Percentiles rank a stretch among this genome's conserved stretches.
Conservation (phyloP, 2,888 invertebrate genomes). For the Crioceris asparagi region DNA sequence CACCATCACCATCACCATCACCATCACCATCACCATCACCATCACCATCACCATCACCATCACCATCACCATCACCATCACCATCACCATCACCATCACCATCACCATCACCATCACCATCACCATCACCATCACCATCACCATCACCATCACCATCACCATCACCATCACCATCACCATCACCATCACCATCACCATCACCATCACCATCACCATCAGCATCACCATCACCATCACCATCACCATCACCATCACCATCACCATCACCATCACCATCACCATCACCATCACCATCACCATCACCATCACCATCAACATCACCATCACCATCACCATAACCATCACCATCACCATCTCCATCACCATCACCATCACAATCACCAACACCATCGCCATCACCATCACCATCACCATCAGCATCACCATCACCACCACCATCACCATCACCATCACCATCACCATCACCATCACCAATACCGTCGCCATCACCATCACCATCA, state of each 20-base stretch:
- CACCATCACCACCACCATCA: slow-evolving; percentile 1
- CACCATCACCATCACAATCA: no score
- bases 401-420: slow-evolving; percentile 2
- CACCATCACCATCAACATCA: slow-evolving; percentile 2
- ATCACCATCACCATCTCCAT: no score
- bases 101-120: slow-evolving; percentile 1
- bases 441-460: slow-evolving; percentile 1
- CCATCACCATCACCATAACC: no score
- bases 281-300: slow-evolving; percentile 2
- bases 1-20: background rate
- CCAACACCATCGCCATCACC: background rate
- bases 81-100: background rate
- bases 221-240: slow-evolving; percentile 1
- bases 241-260: slow-evolving; percentile 2
- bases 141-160: background rate
- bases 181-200: slow-evolving; percentile 1
- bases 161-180: slow-evolving; percentile 2
- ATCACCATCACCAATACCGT: no score
- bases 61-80: slow-evolving; percentile 1
- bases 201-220: slow-evolving; percentile 1
- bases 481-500: background rate
- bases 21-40: slow-evolving; percentile 1
- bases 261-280: slow-evolving; percentile 1
- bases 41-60: slow-evolving; percentile 1
- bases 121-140: slow-evolving; percentile 1